Percentiles rank a stretch among this genome's conserved stretches.
These are phyloP conservation scores for Archips xylosteana DNA, from an alignment of 2,888 invertebrate genomes.

Conservation along the genomic window DNA sequence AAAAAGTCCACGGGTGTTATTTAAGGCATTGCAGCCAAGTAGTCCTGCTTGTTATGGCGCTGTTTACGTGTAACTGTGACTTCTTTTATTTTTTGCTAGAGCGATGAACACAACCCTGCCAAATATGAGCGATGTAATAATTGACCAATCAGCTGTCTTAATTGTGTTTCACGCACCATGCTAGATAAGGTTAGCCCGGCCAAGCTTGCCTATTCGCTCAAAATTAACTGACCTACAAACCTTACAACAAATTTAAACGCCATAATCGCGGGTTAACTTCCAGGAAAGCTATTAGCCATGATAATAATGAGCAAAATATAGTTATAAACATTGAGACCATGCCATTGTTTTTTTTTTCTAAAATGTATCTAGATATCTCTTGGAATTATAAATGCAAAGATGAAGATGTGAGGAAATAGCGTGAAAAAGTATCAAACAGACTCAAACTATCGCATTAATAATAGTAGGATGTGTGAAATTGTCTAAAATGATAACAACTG, in stretches of 20 bases:
- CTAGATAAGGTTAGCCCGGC: slow-evolving; percentile 16
- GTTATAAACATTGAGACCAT: background rate
- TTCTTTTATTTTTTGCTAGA: background rate
- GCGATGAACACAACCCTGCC: background rate
- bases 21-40: no score
- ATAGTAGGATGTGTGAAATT: background rate
- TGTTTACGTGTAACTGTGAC: no score
- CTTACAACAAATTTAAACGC: slow-evolving; percentile 5
- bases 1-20: no score
- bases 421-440: no score
- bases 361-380: background rate
- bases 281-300: background rate
- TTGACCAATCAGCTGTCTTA: slow-evolving; percentile 30
- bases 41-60: no score
- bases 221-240: slow-evolving; percentile 23
- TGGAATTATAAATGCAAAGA: background rate
- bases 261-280: slow-evolving; percentile 14
- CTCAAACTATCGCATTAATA: no score
- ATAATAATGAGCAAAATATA: slow-evolving; percentile 6
- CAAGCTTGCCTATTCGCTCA: slow-evolving; percentile 19
- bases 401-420: no score
- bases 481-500: background rate
- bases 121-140: slow-evolving; percentile 17
- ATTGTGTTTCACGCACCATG: slow-evolving; percentile 19
- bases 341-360: background rate